Evolutionary conservation across 2,888 invertebrate genomes (phyloP), one percentile per base, ranked within the genome.

Genomic region (Globia sparganii): DNA sequence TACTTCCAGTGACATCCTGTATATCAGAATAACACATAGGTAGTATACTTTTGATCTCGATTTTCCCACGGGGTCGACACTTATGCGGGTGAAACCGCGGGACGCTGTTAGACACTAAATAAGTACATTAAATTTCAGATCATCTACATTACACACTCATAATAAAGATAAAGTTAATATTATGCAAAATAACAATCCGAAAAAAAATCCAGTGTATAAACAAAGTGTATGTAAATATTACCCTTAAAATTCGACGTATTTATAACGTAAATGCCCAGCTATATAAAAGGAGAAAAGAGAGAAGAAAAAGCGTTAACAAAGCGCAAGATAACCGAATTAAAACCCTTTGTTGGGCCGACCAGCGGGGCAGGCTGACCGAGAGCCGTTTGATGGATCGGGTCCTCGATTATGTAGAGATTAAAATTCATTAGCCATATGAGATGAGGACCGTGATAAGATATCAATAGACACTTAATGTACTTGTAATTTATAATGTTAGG

Each of bases 221-320:
- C 6, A 53, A 72, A n/a, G 58, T 61, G 21, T 40, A 40, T 21
- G 34, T 21, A 61, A 77, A 76, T 49, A 69, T 21, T 40, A 34
- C 59, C 61, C 56, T 76, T 53, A 73, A 75, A 78, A 83, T 77
- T 83, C 70, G 66, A 72, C 25, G 62, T 75, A 72, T 75, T 83
- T 46, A 75, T 74, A 70, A 74, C 64, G 77, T 69, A 61, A 76
- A 75, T 61, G 40, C 43, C 56, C 64, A 28, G 62, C 46, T 65
- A 46, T 68, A 65, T 81, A 70, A 75, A 81, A 71, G 59, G 78
- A 72, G 72, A 91, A 89, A 91, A 91, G 87, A 91, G 88, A 89
- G 92, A 92, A 93, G 94, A 94, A 95, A 93, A 94, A 94, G 92
- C 93, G 68, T 91, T 92, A 93, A 95, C 96, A 95, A 95, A 95